Conservation (phyloP, 2,888 invertebrate species). For the Dicyrtoma fusca region DNA sequence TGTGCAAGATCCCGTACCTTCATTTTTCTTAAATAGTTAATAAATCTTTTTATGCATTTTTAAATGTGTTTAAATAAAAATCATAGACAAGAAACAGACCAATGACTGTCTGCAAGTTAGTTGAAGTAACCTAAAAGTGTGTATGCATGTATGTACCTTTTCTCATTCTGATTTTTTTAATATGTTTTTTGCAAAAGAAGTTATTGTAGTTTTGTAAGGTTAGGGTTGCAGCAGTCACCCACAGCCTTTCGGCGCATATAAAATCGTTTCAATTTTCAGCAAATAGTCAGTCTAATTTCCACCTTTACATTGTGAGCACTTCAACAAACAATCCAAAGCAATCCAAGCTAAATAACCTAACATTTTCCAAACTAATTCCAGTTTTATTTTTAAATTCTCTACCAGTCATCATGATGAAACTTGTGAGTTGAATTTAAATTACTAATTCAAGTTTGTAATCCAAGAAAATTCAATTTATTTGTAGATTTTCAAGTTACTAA, state of each 20-base stretch:
- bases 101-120: no score
- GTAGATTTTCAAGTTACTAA: neutral
- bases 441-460: no score
- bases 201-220: neutral
- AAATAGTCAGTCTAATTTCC: conserved; percentile 9
- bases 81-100: no score
- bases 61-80: no score
- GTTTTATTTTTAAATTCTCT: neutral
- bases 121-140: no score
- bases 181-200: neutral
- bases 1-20: no score
- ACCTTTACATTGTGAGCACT: neutral
- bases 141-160: neutral
- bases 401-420: conserved; percentile 39
- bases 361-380: neutral
- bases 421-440: conserved; percentile 35
- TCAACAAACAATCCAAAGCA: conserved; percentile 7
- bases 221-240: neutral
- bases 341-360: no score
- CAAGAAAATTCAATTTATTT: neutral
- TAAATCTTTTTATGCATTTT: no score
- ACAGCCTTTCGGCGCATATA: neutral
- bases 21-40: no score
- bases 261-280: neutral
- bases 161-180: neutral